phyloP scores from a whole-genome alignment of 2,797 vertebrate genomes.

The Luscinia megarhynchos region DNA sequence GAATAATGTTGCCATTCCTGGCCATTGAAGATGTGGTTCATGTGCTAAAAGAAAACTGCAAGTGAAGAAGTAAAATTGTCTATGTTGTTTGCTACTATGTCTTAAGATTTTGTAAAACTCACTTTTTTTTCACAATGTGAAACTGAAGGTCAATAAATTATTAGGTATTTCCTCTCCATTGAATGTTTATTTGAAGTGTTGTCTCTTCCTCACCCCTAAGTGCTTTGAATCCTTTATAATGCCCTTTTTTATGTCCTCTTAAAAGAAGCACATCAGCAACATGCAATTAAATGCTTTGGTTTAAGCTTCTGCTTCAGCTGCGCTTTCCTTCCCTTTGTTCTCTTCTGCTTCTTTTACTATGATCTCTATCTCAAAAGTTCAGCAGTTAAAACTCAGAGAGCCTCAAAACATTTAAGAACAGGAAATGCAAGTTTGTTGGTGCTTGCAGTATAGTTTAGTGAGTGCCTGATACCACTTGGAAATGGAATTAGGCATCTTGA shows the following conservation, averaged over 20 bases:
- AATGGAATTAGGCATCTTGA: not conserved
- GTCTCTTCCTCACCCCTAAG: conserved; percentile 53
- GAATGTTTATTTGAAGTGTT: conserved; percentile 56
- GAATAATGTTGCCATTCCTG: conserved; percentile 73
- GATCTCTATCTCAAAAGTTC: conserved; percentile 62
- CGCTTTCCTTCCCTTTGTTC: conserved; percentile 60
- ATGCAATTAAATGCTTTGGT: conserved; percentile 37
- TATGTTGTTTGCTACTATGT: conserved; percentile 75
- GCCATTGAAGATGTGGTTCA: conserved; percentile 71
- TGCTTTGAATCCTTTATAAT: conserved; percentile 14
- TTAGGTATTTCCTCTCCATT: conserved; percentile 92
- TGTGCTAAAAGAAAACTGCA: conserved; percentile 63
- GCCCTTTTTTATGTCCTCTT: conserved; percentile 9
- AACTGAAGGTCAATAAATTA: conserved; percentile 98
- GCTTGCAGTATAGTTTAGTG: conserved; percentile 26
- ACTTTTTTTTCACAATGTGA: conserved; percentile 93
- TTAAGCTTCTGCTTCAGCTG: conserved; percentile 60
- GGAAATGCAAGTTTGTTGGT: conserved; percentile 55
- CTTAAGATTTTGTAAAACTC: conserved; percentile 93
- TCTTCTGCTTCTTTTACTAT: conserved; percentile 39
- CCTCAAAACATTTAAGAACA: conserved; percentile 54
- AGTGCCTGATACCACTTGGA: conserved; percentile 39
- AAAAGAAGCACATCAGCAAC: conserved; percentile 18
- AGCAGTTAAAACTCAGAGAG: conserved; percentile 20
- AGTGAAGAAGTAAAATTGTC: conserved; percentile 71